Conservation (phyloP, 2,888 invertebrate genomes). For the Drosophila cracens region DNA sequence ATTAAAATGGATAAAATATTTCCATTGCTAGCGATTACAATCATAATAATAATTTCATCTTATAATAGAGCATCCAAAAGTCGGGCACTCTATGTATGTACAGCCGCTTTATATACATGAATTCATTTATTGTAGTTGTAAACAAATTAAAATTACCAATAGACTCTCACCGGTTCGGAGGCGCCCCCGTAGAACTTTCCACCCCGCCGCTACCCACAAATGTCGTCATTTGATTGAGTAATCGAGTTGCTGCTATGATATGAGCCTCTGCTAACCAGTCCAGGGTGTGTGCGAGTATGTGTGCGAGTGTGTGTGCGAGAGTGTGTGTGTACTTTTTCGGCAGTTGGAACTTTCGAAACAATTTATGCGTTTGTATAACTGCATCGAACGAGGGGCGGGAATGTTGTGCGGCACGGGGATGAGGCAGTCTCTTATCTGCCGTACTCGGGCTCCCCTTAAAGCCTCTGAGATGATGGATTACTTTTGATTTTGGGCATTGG, state of each 20-base stretch:
- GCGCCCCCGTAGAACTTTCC: conserved; percentile 14
- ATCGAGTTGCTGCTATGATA: conserved; percentile 68
- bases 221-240: conserved; percentile 69
- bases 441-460: conserved; percentile 71
- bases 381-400: conserved; percentile 18
- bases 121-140: conserved; percentile 70
- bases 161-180: conserved; percentile 36
- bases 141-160: conserved; percentile 76
- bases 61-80: conserved; percentile 9
- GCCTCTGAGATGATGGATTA: conserved; percentile 78
- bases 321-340: conserved; percentile 21
- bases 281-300: neutral
- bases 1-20: neutral
- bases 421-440: conserved; percentile 55
- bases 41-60: neutral
- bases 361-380: conserved; percentile 72
- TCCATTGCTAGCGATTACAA: neutral
- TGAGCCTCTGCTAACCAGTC: conserved; percentile 42
- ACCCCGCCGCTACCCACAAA: conserved; percentile 9
- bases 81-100: neutral
- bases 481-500: conserved; percentile 78
- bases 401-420: conserved; percentile 21
- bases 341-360: conserved; percentile 60
- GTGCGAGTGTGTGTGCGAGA: neutral
- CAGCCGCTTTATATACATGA: neutral